These are phyloP conservation scores for Aphrocallistes beatrix DNA, from an alignment of 37 sponge, comb jelly and placozoan species.

Conservation along the genomic window DNA sequence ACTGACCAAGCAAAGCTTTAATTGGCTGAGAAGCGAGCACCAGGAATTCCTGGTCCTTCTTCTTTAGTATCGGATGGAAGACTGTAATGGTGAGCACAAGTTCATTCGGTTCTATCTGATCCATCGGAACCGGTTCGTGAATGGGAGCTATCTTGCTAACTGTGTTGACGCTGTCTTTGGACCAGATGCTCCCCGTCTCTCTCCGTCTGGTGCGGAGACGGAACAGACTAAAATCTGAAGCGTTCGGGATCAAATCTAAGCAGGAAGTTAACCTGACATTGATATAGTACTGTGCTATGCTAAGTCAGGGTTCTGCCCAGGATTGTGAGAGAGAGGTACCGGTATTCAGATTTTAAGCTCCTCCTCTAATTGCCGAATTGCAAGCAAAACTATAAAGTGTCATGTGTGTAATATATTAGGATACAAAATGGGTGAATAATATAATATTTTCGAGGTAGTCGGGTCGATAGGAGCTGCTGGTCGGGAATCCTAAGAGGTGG, in stretches of 20 bases:
- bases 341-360: too few relatives aligned
- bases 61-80: constrained; percentile 47
- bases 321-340: too few relatives aligned
- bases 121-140: background rate
- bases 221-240: background rate
- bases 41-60: constrained; percentile 25
- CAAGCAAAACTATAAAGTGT: too few relatives aligned
- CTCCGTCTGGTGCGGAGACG: background rate
- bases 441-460: too few relatives aligned
- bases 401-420: too few relatives aligned
- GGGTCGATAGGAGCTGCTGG: too few relatives aligned
- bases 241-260: background rate
- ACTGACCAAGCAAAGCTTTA: background rate
- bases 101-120: constrained; percentile 20
- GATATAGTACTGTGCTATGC: too few relatives aligned
- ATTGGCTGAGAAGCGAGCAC: constrained; percentile 34
- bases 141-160: constrained; percentile 13
- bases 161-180: background rate
- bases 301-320: too few relatives aligned
- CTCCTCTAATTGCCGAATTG: too few relatives aligned
- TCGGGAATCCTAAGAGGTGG: too few relatives aligned
- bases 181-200: constrained; percentile 3
- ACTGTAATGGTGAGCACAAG: constrained; percentile 35
- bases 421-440: too few relatives aligned
- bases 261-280: too few relatives aligned